phyloP scores from a whole-genome alignment of 2,113 vertebrate genomes.

The Isichthys henryi region DNA sequence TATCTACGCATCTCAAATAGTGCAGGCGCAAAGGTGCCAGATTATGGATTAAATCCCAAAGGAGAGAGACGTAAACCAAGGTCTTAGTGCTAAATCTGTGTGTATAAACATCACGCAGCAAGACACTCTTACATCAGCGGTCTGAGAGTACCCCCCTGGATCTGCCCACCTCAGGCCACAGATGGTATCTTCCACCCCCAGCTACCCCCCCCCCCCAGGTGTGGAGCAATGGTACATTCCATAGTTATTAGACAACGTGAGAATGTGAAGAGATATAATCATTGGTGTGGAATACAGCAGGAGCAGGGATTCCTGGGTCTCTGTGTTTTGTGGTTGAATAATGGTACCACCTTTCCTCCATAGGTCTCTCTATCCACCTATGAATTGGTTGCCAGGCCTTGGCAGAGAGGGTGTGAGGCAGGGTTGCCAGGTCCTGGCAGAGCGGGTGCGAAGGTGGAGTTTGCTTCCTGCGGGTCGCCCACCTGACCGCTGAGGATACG shows the following conservation, averaged over 20 bases:
- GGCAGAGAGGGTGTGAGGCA: background rate
- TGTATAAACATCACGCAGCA: background rate
- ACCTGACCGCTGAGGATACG: constrained; percentile 52
- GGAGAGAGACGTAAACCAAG: background rate
- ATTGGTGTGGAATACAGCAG: background rate
- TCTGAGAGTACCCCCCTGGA: background rate
- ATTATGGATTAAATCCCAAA: constrained; percentile 2
- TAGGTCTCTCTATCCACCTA: background rate
- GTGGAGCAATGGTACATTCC: background rate
- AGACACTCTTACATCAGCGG: background rate
- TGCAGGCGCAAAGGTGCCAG: background rate
- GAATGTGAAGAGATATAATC: background rate
- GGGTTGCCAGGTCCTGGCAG: background rate
- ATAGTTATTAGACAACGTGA: background rate
- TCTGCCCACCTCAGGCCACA: background rate
- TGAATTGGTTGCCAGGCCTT: background rate
- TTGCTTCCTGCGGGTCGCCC: constrained; percentile 43
- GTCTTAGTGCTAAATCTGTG: background rate
- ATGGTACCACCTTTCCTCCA: background rate
- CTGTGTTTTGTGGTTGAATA: background rate
- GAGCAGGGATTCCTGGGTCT: background rate
- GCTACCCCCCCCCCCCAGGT: background rate
- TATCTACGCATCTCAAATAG: background rate
- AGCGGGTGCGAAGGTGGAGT: background rate
- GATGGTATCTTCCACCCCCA: background rate